These are phyloP conservation scores for Panorpa germanica DNA, from an alignment of 2,888 invertebrate genomes.

Conservation along the genomic window DNA sequence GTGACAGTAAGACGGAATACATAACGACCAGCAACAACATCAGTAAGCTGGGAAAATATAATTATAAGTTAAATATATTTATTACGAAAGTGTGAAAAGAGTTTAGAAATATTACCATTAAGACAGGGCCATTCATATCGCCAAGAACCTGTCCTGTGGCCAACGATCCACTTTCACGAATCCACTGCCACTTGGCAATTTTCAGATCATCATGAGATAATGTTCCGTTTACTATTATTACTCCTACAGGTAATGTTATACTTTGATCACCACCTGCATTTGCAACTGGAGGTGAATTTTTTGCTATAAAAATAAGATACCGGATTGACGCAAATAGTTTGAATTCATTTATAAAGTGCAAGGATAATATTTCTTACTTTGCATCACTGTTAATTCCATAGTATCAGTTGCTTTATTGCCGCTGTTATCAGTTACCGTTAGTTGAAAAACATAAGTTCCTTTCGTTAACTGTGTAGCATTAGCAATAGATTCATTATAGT, in stretches of 20 bases:
- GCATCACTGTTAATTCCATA: slow-evolving; percentile 60
- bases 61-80: slow-evolving; percentile 4
- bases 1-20: slow-evolving; percentile 76
- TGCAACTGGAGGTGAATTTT: slow-evolving; percentile 76
- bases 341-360: slow-evolving; percentile 2
- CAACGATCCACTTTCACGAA: slow-evolving; percentile 50
- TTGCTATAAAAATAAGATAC: slow-evolving; percentile 34
- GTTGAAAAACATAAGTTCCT: slow-evolving; percentile 63
- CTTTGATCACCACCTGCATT: slow-evolving; percentile 75
- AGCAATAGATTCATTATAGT: slow-evolving; percentile 42
- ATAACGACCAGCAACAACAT: slow-evolving; percentile 72
- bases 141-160: slow-evolving; percentile 72
- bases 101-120: slow-evolving; percentile 34
- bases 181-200: slow-evolving; percentile 72
- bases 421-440: slow-evolving; percentile 70
- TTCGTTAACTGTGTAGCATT: slow-evolving; percentile 68
- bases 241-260: slow-evolving; percentile 52
- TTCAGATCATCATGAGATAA: slow-evolving; percentile 73
- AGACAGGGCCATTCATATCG: slow-evolving; percentile 49
- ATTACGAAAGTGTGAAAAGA: slow-evolving; percentile 1
- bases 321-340: slow-evolving; percentile 8
- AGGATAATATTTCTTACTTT: slow-evolving; percentile 43
- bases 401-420: slow-evolving; percentile 59
- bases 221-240: slow-evolving; percentile 67
- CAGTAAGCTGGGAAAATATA: slow-evolving; percentile 39